Base-by-base conservation (phyloP, 2,888 invertebrate species). In the Tridacna crocea region DNA sequence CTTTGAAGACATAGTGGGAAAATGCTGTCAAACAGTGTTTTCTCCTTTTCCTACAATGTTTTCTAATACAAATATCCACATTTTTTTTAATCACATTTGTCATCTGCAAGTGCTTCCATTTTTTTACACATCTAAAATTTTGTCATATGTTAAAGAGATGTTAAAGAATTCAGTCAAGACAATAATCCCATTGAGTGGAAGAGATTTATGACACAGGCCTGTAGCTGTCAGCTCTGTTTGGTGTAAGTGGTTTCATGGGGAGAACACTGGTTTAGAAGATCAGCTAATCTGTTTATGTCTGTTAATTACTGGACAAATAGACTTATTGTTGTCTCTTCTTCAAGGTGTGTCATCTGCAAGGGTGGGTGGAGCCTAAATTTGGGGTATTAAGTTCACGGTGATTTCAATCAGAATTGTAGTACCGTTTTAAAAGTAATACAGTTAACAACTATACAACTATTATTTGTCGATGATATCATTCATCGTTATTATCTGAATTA, bases 261-360 rank as follows among this genome's bases (percentile, higher is more conserved):
- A 46, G 66, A 72, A 66, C 58, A 36, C 36, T 36, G 36, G 36
- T 36, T 70, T 75, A 77, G 83, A 75, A 80, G 77, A 80, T 83
- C 79, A 80, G 66, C 75, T 83, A 83, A 83, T 83, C 83, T 79
- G 76, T 78, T 83, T 79, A 68, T 63, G 51, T 65, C 78, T 47
- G 80, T 68, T 83, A 83, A 83, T 83, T 83, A 77, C 72, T 70
- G 77, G 80, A 83, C 83, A 83, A 83, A 80, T 79, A 83, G 66
- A 2, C 13, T 22, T 51, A 72, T 70, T 75, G 75, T 83, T 80
- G 75, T 80, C 65, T 60, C 36, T 26, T 27, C 75, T 61, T 68
- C 68, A 48, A 78, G 77, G 61, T 77, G 74, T 83, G 83, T 83
- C 83, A 83, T 83, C 80, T 72, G 47, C n/a, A 13, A 65, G 65